Conservation (phyloP, 2,888 invertebrate species). For the Eristalis arbustorum region DNA sequence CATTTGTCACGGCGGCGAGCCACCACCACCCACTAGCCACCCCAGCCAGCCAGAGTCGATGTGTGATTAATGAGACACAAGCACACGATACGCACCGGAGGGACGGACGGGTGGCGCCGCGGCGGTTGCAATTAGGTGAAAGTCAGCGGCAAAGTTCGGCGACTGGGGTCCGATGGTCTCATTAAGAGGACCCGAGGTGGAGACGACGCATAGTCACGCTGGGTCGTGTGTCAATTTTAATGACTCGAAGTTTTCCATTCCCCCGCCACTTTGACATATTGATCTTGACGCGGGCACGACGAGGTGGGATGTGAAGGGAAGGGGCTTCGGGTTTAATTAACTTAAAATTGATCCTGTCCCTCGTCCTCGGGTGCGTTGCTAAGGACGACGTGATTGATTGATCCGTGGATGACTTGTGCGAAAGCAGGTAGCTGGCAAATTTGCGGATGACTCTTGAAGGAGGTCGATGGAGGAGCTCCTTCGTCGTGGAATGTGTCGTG, state of each 20-base stretch:
- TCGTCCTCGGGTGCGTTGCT: neutral
- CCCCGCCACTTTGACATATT: neutral
- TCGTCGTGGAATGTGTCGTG: neutral
- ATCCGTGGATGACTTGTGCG: neutral
- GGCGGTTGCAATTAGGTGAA: neutral
- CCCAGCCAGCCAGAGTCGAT: neutral
- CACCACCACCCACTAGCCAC: neutral
- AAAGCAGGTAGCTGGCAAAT: neutral
- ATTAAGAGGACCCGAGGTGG: neutral
- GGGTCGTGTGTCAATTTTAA: slow-evolving; percentile 37
- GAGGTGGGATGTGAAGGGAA: too few relatives aligned
- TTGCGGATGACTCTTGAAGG: neutral
- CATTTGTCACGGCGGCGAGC: slow-evolving; percentile 36
- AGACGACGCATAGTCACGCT: slow-evolving; percentile 30
- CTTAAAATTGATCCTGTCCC: slow-evolving; percentile 5
- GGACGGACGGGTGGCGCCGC: too few relatives aligned
- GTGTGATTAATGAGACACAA: slow-evolving; percentile 37
- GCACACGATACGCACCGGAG: neutral
- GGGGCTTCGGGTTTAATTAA: slow-evolving; percentile 21
- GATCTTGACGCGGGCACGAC: neutral
- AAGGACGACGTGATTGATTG: neutral
- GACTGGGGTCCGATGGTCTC: neutral
- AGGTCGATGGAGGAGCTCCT: neutral
- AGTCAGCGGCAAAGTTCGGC: neutral
- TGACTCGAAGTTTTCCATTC: slow-evolving; percentile 5